Evolutionary conservation across 2,113 vertebrate species (phyloP).

Genomic region (crab-eating macaque (Macaca fascicularis)): T2T-MFA8v1.1 NC_088386.1:95382001-95382500

Average conservation of each 20-base stretch:
- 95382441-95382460: neutral
- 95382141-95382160: neutral
- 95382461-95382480: neutral
- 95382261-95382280: neutral
- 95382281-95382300: neutral
- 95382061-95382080: neutral
- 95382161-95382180: neutral
- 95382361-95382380: neutral
- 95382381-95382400: neutral
- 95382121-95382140: neutral
- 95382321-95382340: neutral
- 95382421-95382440: neutral
- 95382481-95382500: neutral
- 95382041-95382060: neutral
- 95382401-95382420: neutral
- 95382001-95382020: neutral
- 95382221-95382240: neutral
- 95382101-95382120: neutral
- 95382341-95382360: neutral
- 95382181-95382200: neutral
- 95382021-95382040: neutral
- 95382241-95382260: neutral
- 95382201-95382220: neutral
- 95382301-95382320: neutral
- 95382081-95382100: slow-evolving; percentile 3